Evolutionary conservation across 2,113 vertebrate species (phyloP).

Genomic region (Anolis carolinensis): DNA sequence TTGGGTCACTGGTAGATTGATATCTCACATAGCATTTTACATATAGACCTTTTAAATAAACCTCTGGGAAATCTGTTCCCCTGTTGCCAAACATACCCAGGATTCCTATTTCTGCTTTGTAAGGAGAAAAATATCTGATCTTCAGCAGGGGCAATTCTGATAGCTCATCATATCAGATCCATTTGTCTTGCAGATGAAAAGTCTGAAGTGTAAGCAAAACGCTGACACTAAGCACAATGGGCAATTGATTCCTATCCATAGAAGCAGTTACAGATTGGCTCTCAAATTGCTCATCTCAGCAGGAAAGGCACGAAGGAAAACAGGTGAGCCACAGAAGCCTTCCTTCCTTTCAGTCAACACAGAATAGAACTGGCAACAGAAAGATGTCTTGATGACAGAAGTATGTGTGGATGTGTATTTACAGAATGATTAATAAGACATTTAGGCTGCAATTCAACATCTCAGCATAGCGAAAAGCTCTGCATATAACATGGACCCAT

Average conservation of each 20-base stretch:
- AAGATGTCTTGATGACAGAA: too few relatives aligned
- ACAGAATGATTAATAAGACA: too few relatives aligned
- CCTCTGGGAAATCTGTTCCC: slow-evolving; percentile 33
- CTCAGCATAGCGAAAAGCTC: too few relatives aligned
- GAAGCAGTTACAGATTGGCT: slow-evolving; percentile 36
- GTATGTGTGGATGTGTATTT: too few relatives aligned
- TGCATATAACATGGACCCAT: too few relatives aligned
- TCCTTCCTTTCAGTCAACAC: too few relatives aligned
- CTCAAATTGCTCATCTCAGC: slow-evolving; percentile 59
- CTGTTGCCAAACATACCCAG: slow-evolving; percentile 35
- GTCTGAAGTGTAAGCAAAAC: slow-evolving; percentile 54
- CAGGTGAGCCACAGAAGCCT: not conserved
- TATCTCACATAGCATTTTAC: not conserved
- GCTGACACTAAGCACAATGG: slow-evolving; percentile 30
- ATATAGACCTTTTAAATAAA: not conserved
- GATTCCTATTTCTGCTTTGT: slow-evolving; percentile 54
- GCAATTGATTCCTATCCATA: slow-evolving; percentile 60
- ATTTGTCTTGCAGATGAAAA: slow-evolving; percentile 48
- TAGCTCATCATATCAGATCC: slow-evolving; percentile 65
- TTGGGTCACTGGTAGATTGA: not conserved
- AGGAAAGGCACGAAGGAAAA: slow-evolving; percentile 52
- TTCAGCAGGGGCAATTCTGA: slow-evolving; percentile 50
- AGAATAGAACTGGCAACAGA: too few relatives aligned
- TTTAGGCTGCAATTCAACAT: too few relatives aligned
- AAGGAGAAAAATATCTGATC: slow-evolving; percentile 53